Evolutionary conservation across 2,113 vertebrate species (phyloP), one percentile per base, ranked within the genome.

Genomic region (Zosterops borbonicus): DNA sequence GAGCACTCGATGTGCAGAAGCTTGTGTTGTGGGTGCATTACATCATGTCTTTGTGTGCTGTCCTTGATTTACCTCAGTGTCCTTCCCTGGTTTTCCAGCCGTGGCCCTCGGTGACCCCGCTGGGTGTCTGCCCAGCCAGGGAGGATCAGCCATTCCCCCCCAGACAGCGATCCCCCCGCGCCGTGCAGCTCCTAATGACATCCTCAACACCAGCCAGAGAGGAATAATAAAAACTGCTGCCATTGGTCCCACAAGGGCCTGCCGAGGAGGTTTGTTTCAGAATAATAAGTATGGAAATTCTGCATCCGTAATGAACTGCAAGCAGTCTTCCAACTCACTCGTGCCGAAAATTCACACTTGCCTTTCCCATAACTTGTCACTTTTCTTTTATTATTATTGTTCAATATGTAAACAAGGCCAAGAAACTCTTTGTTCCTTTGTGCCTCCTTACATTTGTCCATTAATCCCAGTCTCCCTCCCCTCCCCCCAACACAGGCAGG

Each of bases 361-460:
- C 97, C 96, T 98, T 97, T 97, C 97, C 97, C 95, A 95, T 97
- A 98, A 97, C 97, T 97, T 98, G 98, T 98, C 97, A 96, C 98
- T 98, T 98, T 97, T 97, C 97, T 94, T 94, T 94, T 98, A 93
- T 98, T 97, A 97, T 97, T 98, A 96, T 98, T 97, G 97, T 98
- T 97, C 95, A 78, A 68, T 98, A 97, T 98, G 98, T 98, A 98
- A 98, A 98, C 98, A 98, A 97, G 97, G 95, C 96, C 92, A 50
- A 97, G 96, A 95, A 97, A 97, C 96, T 97, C 98, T 98, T 98
- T 98, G 98, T 98, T 98, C 98, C 98, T 98, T 97, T 98, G 98
- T 98, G 97, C 96, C 95, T 98, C 94, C 98, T 98, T 97, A 95
- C 96, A 70, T 97, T 97, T 97, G 96, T 97, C 98, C 98, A 98